Conservation (phyloP, 2,797 vertebrate genomes). For the Prionace glauca region DNA sequence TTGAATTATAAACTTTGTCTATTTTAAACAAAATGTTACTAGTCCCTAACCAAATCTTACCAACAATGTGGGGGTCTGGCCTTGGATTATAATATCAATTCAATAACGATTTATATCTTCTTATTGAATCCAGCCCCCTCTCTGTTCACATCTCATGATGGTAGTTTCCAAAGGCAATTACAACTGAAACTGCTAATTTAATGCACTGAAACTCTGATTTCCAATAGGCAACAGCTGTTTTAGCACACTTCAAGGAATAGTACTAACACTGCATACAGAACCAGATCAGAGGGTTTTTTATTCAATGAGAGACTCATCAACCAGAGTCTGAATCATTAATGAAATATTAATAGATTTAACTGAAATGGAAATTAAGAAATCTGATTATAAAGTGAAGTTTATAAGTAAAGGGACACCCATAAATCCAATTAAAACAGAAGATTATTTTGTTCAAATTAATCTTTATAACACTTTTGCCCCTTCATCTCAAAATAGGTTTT, state of each 20-base stretch:
- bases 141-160: not conserved
- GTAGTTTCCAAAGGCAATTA: not conserved
- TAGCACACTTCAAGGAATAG: not conserved
- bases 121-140: not conserved
- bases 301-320: not conserved
- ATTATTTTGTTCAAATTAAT: not conserved
- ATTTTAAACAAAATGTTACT: no score
- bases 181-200: not conserved
- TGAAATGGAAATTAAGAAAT: not conserved
- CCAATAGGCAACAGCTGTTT: not conserved
- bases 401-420: not conserved
- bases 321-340: not conserved
- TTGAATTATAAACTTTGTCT: no score
- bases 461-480: not conserved
- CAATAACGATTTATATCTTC: not conserved
- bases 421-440: not conserved
- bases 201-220: not conserved
- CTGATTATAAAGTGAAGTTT: not conserved
- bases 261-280: not conserved
- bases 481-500: no score
- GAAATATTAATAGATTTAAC: not conserved
- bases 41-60: no score
- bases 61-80: no score
- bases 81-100: not conserved
- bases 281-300: not conserved